Percentiles rank a stretch among this genome's conserved stretches.
phyloP scores from a whole-genome alignment of 2,797 vertebrate genomes.

The Protosalanx chinensis region DNA sequence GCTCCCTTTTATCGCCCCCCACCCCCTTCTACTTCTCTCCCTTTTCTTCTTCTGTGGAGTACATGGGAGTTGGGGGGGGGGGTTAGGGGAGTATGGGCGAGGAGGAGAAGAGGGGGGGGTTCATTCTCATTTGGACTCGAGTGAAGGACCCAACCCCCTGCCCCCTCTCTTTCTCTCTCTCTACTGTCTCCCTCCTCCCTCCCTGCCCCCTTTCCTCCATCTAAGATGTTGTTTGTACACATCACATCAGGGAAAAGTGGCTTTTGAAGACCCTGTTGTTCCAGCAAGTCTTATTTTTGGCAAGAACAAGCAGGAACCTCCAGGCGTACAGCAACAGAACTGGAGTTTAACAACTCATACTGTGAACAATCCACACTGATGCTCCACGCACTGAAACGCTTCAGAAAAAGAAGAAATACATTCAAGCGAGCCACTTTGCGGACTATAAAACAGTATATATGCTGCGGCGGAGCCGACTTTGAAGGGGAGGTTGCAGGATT shows the following conservation, averaged over 20 bases:
- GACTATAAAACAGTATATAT: neutral
- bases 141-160: constrained; percentile 32
- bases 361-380: neutral
- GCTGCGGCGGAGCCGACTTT: too few species aligned
- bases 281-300: neutral
- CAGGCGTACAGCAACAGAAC: neutral
- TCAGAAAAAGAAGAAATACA: neutral
- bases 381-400: neutral
- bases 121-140: constrained; percentile 39
- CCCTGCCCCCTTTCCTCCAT: neutral
- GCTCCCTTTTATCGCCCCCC: constrained; percentile 45
- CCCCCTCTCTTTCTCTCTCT: constrained; percentile 20
- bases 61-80: constrained; percentile 24
- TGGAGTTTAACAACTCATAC: neutral
- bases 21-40: constrained; percentile 46
- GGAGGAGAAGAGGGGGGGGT: constrained; percentile 18
- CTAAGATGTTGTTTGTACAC: neutral
- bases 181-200: neutral
- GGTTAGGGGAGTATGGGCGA: constrained; percentile 4
- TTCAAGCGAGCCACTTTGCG: neutral
- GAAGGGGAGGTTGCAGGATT: too few species aligned
- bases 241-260: neutral
- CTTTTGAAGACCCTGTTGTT: neutral
- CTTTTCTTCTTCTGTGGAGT: constrained; percentile 48
- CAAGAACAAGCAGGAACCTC: neutral